Evolutionary conservation across 2,888 invertebrate species (phyloP), one percentile per base, ranked within the genome.

Genomic region (Cosmia trapezina): DNA sequence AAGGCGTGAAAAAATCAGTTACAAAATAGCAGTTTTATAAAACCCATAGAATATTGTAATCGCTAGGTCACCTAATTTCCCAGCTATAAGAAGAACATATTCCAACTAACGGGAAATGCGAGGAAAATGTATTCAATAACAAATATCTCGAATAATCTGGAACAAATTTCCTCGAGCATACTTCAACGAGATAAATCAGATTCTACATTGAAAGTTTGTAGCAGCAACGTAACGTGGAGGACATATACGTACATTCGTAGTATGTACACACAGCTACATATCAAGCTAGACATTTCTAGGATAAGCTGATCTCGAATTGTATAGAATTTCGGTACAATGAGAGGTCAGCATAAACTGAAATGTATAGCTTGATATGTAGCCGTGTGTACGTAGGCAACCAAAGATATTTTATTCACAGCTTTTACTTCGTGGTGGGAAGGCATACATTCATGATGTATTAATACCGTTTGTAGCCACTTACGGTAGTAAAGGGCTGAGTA

Each of bases 111-210:
- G 22, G 41, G 43, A 63, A 56, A 17, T 37, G 5, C 37, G 33
- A 56, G 47, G 43, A 72, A 63, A 82, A 70, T 59, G n/a, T 54
- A 62, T 62, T 63, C 56, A 53, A 66, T 70, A 82, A 67, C 41
- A 71, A 78, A 81, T 68, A 62, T 57, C 70, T 67, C 41, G 66
- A 79, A 60, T 74, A 79, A 80, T 80, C 74, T 73, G 64, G 67
- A 79, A 80, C 63, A 61, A 74, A 74, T 70, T 80, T 83, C 56
- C 63, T 41, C 19, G 56, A 70, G 60, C 69, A 64, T 67, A 79
- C 70, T 83, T 80, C 59, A 74, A 64, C 66, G 60, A 70, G 83
- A 79, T 79, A 79, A 83, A 83, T 79, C 80, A 41, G 53, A 70
- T 79, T 80, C 57, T 57, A 41, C 53, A 63, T 70, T 74, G 66